Conservation (phyloP, 2,113 vertebrate species). For the Gadus macrocephalus region DNA sequence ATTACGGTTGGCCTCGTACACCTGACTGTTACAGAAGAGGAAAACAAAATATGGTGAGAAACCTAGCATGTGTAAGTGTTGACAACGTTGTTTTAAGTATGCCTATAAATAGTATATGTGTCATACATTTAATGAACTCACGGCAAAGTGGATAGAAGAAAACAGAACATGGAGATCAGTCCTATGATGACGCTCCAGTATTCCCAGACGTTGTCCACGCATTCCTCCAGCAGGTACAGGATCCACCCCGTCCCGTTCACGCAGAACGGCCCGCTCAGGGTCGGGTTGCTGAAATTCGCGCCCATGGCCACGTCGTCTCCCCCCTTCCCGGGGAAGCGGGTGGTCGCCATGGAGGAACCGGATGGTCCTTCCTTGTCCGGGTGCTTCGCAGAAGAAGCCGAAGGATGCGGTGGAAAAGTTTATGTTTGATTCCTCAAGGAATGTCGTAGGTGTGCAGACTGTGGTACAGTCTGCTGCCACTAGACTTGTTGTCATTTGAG, state of each 20-base stretch:
- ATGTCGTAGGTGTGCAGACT: too few relatives aligned
- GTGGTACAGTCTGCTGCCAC: not conserved
- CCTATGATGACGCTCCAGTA: constrained; percentile 67
- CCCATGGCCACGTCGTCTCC: constrained; percentile 33
- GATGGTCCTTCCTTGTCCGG: not conserved
- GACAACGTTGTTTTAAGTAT: too few relatives aligned
- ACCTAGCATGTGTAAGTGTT: too few relatives aligned
- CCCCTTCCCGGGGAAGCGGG: constrained; percentile 46
- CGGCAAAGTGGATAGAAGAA: constrained; percentile 72
- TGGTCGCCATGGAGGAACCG: constrained; percentile 40
- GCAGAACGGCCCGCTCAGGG: constrained; percentile 48
- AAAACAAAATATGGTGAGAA: not conserved
- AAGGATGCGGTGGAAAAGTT: not conserved
- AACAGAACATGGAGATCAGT: constrained; percentile 72
- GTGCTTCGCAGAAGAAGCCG: not conserved
- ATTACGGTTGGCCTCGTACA: constrained; percentile 59
- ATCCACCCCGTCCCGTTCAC: constrained; percentile 67
- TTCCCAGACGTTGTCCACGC: constrained; percentile 68
- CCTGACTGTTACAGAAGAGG: constrained; percentile 51
- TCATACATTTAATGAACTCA: constrained; percentile 42
- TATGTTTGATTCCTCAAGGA: not conserved
- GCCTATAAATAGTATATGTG: too few relatives aligned
- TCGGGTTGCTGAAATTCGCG: constrained; percentile 44
- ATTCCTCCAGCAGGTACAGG: constrained; percentile 69
- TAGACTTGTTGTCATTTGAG: constrained; percentile 8